Percentiles rank a stretch among this genome's conserved stretches.
These are phyloP conservation scores for Zaprionus capensis DNA, from an alignment of 1,140 invertebrate genomes.

Conservation along the genomic window DNA sequence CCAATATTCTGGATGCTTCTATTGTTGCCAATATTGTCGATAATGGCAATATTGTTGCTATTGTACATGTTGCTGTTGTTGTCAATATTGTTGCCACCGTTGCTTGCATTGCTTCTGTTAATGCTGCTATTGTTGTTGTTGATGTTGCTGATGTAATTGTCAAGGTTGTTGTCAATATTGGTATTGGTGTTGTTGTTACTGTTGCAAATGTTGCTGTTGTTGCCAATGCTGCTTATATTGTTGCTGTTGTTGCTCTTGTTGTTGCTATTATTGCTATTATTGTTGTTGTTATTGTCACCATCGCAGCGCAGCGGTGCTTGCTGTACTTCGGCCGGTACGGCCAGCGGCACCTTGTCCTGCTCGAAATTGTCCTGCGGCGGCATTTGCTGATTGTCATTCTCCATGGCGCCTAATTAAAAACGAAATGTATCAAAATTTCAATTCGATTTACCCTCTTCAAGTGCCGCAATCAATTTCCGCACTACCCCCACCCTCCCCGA, in stretches of 20 bases:
- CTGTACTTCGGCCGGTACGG: background rate
- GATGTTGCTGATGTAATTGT: background rate
- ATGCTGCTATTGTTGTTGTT: background rate
- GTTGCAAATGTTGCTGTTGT: background rate
- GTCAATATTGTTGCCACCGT: background rate
- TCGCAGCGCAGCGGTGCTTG: background rate
- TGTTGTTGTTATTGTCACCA: background rate
- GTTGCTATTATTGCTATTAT: background rate
- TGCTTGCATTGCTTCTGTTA: background rate
- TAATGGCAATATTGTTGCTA: background rate
- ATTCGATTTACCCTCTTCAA: conserved; percentile 28
- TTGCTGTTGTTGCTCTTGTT: background rate
- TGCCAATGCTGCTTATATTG: background rate
- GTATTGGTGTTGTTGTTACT: background rate
- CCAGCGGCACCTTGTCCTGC: conserved; percentile 6
- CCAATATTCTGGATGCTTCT: background rate
- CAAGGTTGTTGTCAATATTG: background rate
- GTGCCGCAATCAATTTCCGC: conserved; percentile 44
- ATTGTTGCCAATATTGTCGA: background rate
- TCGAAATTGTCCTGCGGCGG: background rate
- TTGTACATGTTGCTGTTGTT: background rate
- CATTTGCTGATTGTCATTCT: background rate
- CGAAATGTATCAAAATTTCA: background rate
- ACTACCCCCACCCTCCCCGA: too few species aligned
- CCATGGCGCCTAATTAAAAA: conserved; percentile 9